A percentile compares a stretch with the other conserved stretches of the same genome.
Evolutionary conservation across 2,113 vertebrate genomes (phyloP).

Genomic region (Cololabis saira): DNA sequence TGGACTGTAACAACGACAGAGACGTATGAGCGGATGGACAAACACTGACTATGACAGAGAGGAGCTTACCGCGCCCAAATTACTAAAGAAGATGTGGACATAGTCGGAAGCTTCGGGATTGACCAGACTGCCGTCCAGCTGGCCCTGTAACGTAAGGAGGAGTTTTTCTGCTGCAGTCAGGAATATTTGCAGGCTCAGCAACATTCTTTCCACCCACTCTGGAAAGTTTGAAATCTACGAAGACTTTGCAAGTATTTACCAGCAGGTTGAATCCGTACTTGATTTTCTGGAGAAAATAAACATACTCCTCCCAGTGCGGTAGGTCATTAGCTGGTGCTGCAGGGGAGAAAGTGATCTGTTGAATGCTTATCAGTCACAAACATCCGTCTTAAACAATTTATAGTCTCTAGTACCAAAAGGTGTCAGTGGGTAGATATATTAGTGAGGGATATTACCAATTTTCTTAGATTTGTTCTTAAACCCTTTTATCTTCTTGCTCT

Average conservation of each 20-base stretch:
- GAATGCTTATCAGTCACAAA: not conserved
- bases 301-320: slow-evolving; percentile 67
- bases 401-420: no score
- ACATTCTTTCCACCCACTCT: not conserved
- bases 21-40: not conserved
- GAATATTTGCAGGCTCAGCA: not conserved
- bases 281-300: slow-evolving; percentile 85
- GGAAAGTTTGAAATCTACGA: fast-evolving
- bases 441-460: slow-evolving; percentile 38
- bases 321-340: slow-evolving; percentile 27
- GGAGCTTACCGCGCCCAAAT: slow-evolving; percentile 81
- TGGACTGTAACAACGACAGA: not conserved
- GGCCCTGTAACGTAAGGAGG: slow-evolving; percentile 70
- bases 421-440: not conserved
- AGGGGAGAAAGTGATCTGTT: not conserved
- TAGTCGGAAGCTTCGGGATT: slow-evolving; percentile 68
- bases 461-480: slow-evolving; percentile 61
- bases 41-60: not conserved
- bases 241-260: slow-evolving; percentile 69
- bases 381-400: not conserved
- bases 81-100: slow-evolving; percentile 80
- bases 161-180: slow-evolving; percentile 1
- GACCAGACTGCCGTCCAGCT: slow-evolving; percentile 57
- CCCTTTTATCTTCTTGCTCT: slow-evolving; percentile 59
- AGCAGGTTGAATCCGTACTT: slow-evolving; percentile 90